A percentile compares a stretch with the other conserved stretches of the same genome.
phyloP scores from a whole-genome alignment of 2,888 invertebrate genomes.

The Catonia carolina region DNA sequence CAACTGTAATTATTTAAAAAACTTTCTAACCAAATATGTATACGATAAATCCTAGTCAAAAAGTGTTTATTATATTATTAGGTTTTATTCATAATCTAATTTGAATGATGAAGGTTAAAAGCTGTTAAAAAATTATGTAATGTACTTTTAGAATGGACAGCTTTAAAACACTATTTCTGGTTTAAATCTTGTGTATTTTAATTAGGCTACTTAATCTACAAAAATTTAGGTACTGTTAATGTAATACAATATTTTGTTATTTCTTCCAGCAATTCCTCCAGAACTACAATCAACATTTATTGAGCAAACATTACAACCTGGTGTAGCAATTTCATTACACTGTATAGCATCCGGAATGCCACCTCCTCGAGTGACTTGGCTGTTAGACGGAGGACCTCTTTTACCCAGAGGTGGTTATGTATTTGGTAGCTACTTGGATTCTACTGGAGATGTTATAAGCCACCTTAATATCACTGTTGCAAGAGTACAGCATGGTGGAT shows the following conservation, averaged over 20 bases:
- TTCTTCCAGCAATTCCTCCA: slow-evolving; percentile 63
- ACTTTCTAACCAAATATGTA: no score
- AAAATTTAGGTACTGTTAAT: no score
- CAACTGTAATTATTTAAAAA: no score
- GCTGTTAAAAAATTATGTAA: no score
- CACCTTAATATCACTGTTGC: slow-evolving; percentile 75
- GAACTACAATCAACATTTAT: slow-evolving; percentile 79
- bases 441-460: slow-evolving; percentile 63
- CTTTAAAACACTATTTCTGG: no score
- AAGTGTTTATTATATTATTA: no score
- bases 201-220: no score
- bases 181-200: no score
- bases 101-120: no score
- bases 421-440: slow-evolving; percentile 38
- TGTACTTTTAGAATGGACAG: no score
- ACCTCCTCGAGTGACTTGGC: slow-evolving; percentile 71
- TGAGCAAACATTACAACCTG: slow-evolving; percentile 51
- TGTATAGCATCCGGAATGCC: slow-evolving; percentile 85
- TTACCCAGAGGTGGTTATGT: slow-evolving; percentile 37
- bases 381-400: slow-evolving; percentile 54
- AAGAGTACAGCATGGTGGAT: slow-evolving; percentile 73
- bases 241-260: not conserved
- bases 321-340: slow-evolving; percentile 60
- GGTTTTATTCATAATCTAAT: no score
- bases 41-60: no score